Percentiles rank a stretch among this genome's conserved stretches.
phyloP scores from a whole-genome alignment of 2,113 vertebrate species.

The Amphiprion percula region DNA sequence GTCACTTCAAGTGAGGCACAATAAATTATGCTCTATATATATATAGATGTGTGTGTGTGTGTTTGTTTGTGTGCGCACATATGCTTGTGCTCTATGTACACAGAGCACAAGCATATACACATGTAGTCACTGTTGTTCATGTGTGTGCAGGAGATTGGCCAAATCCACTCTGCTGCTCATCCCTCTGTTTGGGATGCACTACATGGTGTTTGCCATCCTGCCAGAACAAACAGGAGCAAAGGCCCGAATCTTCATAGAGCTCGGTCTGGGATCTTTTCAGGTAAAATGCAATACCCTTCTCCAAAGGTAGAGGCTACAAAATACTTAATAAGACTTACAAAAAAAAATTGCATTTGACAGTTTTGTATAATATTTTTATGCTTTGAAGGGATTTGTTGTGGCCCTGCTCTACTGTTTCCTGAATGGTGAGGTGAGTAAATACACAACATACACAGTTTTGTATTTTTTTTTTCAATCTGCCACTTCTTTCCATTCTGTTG shows the following conservation, averaged over 20 bases:
- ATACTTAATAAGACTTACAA: neutral
- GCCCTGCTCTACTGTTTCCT: conserved; percentile 95
- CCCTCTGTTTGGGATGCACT: conserved; percentile 95
- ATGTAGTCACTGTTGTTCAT: neutral
- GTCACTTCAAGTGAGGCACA: conserved; percentile 83
- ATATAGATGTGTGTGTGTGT: too few relatives aligned
- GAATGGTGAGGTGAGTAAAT: conserved; percentile 91
- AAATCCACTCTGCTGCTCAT: conserved; percentile 96
- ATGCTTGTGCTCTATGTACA: neutral
- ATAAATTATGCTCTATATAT: neutral
- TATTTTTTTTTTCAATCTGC: neutral
- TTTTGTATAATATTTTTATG: conserved; percentile 16
- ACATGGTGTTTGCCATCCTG: conserved; percentile 94
- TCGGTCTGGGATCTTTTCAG: conserved; percentile 93
- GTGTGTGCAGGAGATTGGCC: conserved; percentile 88
- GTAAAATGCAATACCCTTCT: conserved; percentile 64
- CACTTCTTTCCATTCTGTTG: too few relatives aligned
- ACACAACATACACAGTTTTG: neutral
- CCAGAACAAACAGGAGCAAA: conserved; percentile 89
- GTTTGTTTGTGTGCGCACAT: too few relatives aligned
- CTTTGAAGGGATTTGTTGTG: conserved; percentile 91
- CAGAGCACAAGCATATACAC: neutral
- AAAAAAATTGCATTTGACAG: neutral
- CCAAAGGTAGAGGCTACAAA: neutral
- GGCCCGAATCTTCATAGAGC: conserved; percentile 91